Evolutionary conservation across 2,888 invertebrate species (phyloP).

Genomic region (Andrena bicolor): DNA sequence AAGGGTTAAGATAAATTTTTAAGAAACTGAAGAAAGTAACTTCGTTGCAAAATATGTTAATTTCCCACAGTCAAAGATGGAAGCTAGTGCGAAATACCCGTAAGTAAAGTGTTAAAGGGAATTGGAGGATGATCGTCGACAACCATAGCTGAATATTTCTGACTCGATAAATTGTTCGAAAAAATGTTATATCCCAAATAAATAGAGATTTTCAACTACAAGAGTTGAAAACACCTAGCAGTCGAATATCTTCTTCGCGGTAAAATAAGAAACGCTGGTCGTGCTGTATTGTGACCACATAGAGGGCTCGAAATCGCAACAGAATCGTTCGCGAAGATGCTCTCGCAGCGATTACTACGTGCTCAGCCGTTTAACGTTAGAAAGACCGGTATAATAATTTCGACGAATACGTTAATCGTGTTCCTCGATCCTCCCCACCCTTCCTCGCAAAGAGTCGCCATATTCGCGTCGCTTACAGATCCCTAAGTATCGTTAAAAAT

Average conservation of each 20-base stretch:
- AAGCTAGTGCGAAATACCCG: too few relatives aligned
- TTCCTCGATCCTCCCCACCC: not conserved
- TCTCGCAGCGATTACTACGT: not conserved
- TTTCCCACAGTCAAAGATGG: too few relatives aligned
- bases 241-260: too few relatives aligned
- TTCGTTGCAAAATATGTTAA: too few relatives aligned
- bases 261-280: not conserved
- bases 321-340: not conserved
- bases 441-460: not conserved
- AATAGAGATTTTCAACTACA: conserved; percentile 4
- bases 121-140: not conserved
- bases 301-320: not conserved
- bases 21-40: too few relatives aligned
- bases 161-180: not conserved
- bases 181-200: conserved; percentile 2
- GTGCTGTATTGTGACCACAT: not conserved
- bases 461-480: not conserved
- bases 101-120: too few relatives aligned
- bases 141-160: not conserved
- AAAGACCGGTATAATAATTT: not conserved
- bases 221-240: not conserved
- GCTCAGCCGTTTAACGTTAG: not conserved
- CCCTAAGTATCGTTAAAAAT: conserved; percentile 20
- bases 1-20: too few relatives aligned
- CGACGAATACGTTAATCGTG: not conserved